These are phyloP conservation scores for Malurus splendens DNA, from an alignment of 2,797 vertebrate genomes.

Conservation along the genomic window DNA sequence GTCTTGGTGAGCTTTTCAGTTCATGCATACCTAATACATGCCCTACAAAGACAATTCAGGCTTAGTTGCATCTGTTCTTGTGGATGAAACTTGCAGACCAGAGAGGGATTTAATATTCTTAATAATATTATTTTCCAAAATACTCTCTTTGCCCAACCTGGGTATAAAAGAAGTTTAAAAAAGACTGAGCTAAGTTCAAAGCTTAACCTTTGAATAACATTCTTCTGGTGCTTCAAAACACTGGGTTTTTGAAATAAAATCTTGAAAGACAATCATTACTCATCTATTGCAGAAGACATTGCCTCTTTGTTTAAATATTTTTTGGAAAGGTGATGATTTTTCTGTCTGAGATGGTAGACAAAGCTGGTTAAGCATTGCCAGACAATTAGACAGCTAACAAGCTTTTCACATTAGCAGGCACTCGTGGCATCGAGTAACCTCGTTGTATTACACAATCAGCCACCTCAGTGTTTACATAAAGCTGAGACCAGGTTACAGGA, in stretches of 20 bases:
- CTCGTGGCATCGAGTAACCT: background rate
- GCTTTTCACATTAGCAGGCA: constrained; percentile 17
- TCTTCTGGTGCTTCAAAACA: background rate
- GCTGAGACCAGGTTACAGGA: background rate
- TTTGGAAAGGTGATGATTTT: background rate
- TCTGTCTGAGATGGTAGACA: background rate
- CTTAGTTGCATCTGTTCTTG: background rate
- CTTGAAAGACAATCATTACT: background rate
- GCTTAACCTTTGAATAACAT: background rate
- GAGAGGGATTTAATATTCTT: background rate
- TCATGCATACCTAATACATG: background rate
- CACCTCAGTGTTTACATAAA: background rate
- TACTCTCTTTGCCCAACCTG: background rate
- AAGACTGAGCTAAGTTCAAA: background rate
- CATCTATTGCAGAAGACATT: background rate
- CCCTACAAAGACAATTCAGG: background rate
- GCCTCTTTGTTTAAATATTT: background rate
- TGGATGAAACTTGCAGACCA: background rate
- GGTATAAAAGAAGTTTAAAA: background rate
- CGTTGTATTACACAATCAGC: background rate
- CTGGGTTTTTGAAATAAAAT: rapidly evolving
- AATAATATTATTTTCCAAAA: background rate
- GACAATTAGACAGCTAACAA: constrained; percentile 6
- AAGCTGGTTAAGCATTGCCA: background rate
- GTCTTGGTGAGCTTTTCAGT: background rate